Percentiles rank a stretch among this genome's conserved stretches.
Evolutionary conservation across 2,797 vertebrate species (phyloP).

Genomic region (Tarsius wallacei): DNA sequence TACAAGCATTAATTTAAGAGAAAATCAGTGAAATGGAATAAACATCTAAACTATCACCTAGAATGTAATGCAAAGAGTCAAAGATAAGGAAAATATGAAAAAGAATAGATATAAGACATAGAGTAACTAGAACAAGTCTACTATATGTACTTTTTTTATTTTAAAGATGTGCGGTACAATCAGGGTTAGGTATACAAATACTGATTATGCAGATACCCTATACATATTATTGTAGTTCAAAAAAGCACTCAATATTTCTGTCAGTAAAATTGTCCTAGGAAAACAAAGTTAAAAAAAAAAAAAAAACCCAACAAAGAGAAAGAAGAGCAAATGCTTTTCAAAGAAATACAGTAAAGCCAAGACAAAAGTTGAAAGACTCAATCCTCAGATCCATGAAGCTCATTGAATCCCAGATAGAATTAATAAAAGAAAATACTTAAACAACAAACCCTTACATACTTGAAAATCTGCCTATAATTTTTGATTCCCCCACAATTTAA

Average conservation of each 20-base stretch:
- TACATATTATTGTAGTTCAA: not conserved
- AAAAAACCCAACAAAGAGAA: not conserved
- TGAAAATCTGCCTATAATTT: not conserved
- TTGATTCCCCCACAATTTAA: too few species aligned
- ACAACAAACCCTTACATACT: not conserved
- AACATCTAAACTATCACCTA: not conserved
- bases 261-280: not conserved
- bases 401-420: not conserved
- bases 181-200: not conserved
- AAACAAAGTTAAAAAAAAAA: not conserved
- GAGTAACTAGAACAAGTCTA: too few species aligned
- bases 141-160: too few species aligned
- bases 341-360: not conserved
- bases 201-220: not conserved
- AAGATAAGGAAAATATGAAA: not conserved
- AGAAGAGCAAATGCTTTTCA: not conserved
- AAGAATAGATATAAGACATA: not conserved
- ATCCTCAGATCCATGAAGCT: not conserved
- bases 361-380: not conserved
- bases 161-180: too few species aligned
- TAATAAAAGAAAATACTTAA: conserved; percentile 11
- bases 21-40: not conserved
- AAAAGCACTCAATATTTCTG: not conserved
- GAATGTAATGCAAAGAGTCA: not conserved
- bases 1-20: not conserved